phyloP scores from a whole-genome alignment of 2,113 vertebrate genomes.

The Phaethon lepturus region DNA sequence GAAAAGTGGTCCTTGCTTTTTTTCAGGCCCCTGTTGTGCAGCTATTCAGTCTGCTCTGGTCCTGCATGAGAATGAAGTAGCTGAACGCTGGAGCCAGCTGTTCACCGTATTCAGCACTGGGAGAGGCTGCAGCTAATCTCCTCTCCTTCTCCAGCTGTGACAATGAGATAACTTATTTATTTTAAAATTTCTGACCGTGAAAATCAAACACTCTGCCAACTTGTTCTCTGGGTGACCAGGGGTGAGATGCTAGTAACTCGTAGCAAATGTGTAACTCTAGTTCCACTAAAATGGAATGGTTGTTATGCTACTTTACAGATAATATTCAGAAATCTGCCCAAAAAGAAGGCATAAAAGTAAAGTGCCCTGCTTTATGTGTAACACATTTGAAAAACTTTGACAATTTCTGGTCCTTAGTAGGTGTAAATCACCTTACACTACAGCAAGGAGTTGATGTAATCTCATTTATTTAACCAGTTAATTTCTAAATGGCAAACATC shows the following conservation, averaged over 20 bases:
- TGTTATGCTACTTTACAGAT: neutral
- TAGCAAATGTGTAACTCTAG: neutral
- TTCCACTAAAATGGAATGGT: neutral
- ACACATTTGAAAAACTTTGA: neutral
- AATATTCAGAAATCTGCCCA: neutral
- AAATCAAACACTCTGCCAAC: slow-evolving; percentile 5
- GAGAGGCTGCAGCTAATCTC: slow-evolving; percentile 4
- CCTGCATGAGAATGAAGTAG: neutral
- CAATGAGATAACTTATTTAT: neutral
- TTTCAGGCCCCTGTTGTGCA: neutral
- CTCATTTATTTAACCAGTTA: neutral
- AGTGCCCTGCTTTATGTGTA: neutral
- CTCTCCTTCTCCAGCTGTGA: neutral
- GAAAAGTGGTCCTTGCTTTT: neutral
- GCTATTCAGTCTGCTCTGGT: neutral
- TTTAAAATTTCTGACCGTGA: slow-evolving; percentile 14
- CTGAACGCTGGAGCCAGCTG: slow-evolving; percentile 7
- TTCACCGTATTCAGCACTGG: neutral
- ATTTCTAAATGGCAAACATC: neutral
- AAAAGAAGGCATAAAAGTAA: neutral
- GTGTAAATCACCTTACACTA: neutral
- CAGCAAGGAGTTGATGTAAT: neutral
- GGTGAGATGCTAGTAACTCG: neutral
- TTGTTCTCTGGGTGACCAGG: neutral
- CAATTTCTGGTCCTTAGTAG: neutral